These are phyloP conservation scores for Dendrocincla tyrannina DNA, from an alignment of 2,797 vertebrate genomes.

Conservation along the genomic window DNA sequence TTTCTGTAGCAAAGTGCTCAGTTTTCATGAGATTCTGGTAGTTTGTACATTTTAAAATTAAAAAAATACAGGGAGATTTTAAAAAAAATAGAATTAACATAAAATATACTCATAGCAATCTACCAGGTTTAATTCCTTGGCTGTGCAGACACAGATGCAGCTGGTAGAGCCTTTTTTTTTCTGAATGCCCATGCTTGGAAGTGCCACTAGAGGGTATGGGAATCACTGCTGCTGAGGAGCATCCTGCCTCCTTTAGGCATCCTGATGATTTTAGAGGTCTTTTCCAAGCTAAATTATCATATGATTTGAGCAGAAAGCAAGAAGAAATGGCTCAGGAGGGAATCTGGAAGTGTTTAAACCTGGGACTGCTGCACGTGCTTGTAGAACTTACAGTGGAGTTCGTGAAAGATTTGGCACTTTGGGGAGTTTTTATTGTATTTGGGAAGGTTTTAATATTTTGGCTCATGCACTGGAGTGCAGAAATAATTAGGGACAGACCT, in stretches of 20 bases:
- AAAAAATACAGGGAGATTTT: background rate
- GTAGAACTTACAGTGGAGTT: background rate
- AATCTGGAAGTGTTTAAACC: background rate
- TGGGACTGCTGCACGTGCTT: background rate
- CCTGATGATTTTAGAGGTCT: background rate
- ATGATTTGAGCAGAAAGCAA: background rate
- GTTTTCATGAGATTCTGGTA: background rate
- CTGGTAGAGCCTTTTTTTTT: background rate
- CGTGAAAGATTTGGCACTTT: background rate
- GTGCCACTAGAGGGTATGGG: constrained; percentile 47
- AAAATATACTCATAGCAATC: background rate
- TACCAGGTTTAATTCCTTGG: background rate
- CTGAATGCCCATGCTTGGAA: background rate
- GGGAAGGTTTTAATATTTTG: background rate
- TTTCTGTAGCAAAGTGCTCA: background rate
- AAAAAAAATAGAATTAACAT: too few relatives aligned
- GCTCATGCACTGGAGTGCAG: background rate
- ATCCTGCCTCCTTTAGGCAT: background rate
- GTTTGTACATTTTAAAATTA: background rate
- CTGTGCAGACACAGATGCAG: background rate
- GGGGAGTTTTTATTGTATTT: background rate
- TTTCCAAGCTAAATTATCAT: background rate
- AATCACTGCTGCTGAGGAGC: background rate
- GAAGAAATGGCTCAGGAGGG: background rate
- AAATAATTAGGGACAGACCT: background rate